phyloP scores from a whole-genome alignment of 2,113 vertebrate species.

The Nothobranchius kuhntae region DNA sequence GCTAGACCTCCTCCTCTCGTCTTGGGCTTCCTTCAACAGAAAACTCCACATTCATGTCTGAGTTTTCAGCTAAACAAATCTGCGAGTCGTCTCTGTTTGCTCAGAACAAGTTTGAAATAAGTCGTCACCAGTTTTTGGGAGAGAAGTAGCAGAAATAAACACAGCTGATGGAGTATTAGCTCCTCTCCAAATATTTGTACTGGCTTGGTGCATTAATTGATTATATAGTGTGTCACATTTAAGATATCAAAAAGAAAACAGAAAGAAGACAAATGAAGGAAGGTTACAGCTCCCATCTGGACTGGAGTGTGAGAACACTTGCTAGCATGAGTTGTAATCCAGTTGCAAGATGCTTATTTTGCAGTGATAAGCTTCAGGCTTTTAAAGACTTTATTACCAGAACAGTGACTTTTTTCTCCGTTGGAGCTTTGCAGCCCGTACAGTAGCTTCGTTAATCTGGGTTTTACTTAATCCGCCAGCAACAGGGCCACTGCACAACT shows the following conservation, averaged over 20 bases:
- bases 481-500: slow-evolving; percentile 34
- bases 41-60: background rate
- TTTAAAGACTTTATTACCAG: slow-evolving; percentile 70
- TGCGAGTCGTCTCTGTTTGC: slow-evolving; percentile 1
- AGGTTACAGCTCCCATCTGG: slow-evolving; percentile 73
- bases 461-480: slow-evolving; percentile 64
- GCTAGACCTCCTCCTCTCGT: background rate
- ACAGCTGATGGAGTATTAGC: slow-evolving; percentile 45
- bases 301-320: slow-evolving; percentile 56
- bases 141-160: slow-evolving; percentile 41
- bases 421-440: slow-evolving; percentile 56
- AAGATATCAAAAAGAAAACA: slow-evolving; percentile 26
- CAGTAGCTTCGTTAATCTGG: slow-evolving; percentile 63
- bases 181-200: slow-evolving; percentile 47
- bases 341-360: slow-evolving; percentile 77
- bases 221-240: slow-evolving; percentile 59
- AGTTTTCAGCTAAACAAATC: background rate
- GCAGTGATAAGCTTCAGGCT: slow-evolving; percentile 72
- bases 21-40: background rate
- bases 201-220: slow-evolving; percentile 55
- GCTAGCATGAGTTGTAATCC: slow-evolving; percentile 70
- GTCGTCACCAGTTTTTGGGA: slow-evolving; percentile 14
- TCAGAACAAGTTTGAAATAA: slow-evolving; percentile 24
- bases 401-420: slow-evolving; percentile 52
- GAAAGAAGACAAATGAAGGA: slow-evolving; percentile 14